phyloP scores from a whole-genome alignment of 2,113 vertebrate species.

The Amia ocellicauda region DNA sequence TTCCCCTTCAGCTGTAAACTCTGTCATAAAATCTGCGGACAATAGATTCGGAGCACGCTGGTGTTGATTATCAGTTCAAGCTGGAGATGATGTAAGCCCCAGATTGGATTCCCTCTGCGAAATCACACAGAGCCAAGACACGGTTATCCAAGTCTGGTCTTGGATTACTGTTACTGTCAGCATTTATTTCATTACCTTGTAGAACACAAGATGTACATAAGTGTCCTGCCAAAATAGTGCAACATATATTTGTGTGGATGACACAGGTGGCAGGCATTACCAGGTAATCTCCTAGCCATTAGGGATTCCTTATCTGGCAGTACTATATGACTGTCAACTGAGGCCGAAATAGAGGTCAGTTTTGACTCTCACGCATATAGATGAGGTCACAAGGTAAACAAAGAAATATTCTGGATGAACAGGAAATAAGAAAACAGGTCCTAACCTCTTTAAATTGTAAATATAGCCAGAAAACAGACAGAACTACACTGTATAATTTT shows the following conservation, averaged over 20 bases:
- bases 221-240: background rate
- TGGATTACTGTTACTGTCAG: background rate
- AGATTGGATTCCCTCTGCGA: conserved; percentile 8
- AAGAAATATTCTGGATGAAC: too few species aligned
- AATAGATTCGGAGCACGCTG: background rate
- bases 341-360: too few species aligned
- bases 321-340: too few species aligned
- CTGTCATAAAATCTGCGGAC: background rate
- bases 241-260: background rate
- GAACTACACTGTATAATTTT: background rate
- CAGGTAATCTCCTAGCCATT: too few species aligned
- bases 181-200: background rate
- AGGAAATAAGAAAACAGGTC: background rate
- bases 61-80: conserved; percentile 3
- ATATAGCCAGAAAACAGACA: too few species aligned
- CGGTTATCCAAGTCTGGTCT: background rate
- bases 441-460: background rate
- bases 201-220: background rate
- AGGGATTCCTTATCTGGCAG: too few species aligned
- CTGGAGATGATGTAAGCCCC: conserved; percentile 12
- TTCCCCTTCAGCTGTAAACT: conserved; percentile 21
- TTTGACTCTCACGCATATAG: too few species aligned
- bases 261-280: background rate
- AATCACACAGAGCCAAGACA: background rate
- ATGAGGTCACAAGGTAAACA: too few species aligned